Evolutionary conservation across 2,113 vertebrate species (phyloP), one percentile per base, ranked within the genome.

Genomic region (Parus major): DNA sequence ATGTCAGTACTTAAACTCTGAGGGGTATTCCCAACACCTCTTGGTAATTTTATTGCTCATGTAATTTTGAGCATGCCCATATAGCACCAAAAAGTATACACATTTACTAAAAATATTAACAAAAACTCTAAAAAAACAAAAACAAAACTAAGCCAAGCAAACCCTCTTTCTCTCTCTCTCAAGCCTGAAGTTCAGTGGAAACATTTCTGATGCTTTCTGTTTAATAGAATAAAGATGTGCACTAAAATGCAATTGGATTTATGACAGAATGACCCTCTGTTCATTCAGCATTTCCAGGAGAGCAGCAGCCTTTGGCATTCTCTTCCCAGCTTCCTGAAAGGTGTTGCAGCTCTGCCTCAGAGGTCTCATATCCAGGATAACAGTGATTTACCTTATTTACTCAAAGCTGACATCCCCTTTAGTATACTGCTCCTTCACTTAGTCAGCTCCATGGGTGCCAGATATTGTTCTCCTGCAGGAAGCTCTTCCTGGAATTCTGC

Each of bases 401-500:
- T 97, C 5, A 7, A 60, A 78, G 85, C 71, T 96, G 97, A 97
- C 96, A 93, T 96, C 82, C 82, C 94, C 95, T 97, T 96, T 96
- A 87, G 93, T 94, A 93, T 95, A 87, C 92, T 97, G 80, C 64
- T 97, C 90, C 96, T 97, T 97, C 93, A 97, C 91, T 96, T 93
- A 95, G 95, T 98, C 96, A 96, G 95, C 96, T 93, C 49, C 42
- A 93, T 70, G 56, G 69, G 66, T 96, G 93, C 96, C 94, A 97
- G 97, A 97, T 97, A 98, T 95, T 97, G 95, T 97, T 98, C 90
- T 96, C 90, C 94, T 95, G 96, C 93, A 97, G 96, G 96, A 98
- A 97, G 92, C 97, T 97, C 96, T 98, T 98, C 97, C 98, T 94
- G 96, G 97, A 98, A 98, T 97, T 94, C 92, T 97, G 81, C 88